These are phyloP conservation scores for Adineta ricciae DNA, from an alignment of 2,888 invertebrate species.

Conservation along the genomic window DNA sequence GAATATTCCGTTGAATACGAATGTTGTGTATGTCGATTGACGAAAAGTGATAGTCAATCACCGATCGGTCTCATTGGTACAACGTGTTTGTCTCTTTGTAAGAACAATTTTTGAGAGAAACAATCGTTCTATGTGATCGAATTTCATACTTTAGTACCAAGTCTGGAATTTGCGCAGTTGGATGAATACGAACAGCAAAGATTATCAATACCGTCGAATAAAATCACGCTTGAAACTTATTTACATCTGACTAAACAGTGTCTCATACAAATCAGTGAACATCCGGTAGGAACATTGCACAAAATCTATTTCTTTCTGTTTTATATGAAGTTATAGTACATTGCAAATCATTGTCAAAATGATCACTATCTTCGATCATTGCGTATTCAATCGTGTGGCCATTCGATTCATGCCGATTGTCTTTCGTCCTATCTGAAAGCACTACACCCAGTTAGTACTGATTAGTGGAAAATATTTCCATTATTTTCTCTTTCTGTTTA, in stretches of 20 bases:
- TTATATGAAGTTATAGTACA: not conserved
- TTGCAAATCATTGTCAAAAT: conserved; percentile 10
- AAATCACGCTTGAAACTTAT: not conserved
- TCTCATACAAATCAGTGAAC: not conserved
- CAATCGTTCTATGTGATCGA: not conserved
- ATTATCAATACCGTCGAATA: not conserved
- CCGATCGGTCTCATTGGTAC: conserved; percentile 9
- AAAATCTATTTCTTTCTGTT: not conserved
- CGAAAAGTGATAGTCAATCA: conserved; percentile 41
- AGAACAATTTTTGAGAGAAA: not conserved
- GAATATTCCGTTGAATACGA: conserved; percentile 57
- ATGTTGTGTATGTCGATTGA: conserved; percentile 88
- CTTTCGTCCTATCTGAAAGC: conserved; percentile 79
- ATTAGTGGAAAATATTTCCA: no score
- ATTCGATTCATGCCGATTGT: conserved; percentile 87
- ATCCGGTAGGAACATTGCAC: not conserved
- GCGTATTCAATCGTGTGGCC: conserved; percentile 86
- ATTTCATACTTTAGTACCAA: not conserved
- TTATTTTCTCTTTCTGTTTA: conserved; percentile 32
- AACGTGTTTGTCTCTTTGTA: not conserved
- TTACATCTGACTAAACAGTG: not conserved
- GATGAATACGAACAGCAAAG: not conserved
- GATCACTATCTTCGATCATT: conserved; percentile 58
- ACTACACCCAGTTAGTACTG: conserved; percentile 55
- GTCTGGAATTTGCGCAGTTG: not conserved